Base-by-base conservation (phyloP, 2,113 vertebrate genomes). In the Micronisus gabar region DNA sequence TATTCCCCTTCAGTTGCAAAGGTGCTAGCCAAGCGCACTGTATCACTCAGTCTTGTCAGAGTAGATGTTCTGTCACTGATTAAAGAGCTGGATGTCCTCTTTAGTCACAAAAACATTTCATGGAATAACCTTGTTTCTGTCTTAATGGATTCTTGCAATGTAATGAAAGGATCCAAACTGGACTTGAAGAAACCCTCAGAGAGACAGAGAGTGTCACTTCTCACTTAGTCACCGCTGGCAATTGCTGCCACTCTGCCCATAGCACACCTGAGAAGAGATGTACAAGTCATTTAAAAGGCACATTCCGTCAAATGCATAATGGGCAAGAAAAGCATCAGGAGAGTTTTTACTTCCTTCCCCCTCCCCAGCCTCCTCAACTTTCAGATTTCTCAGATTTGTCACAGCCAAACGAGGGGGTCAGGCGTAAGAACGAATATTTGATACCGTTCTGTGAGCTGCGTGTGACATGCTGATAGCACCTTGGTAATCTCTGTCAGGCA, bases 81-180 rank as follows among this genome's bases (percentile, higher is more conserved):
- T 98, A 98, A 98, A 98, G 97, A 98, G 95, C 96, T 83, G 94
- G 71, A 96, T 97, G 96, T 95, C 97, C 96, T 97, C 94, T 98
- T 98, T 96, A 98, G 97, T 97, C 97, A 97, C 95, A 98, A 96
- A 97, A 97, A 96, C 94, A 97, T 97, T 98, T 98, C 88, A 95
- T 97, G 93, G 93, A 91, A 95, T 97, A 98, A 98, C 97, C 97
- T 98, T 98, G 96, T 97, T 97, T 98, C 97, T 97, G 87, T 96
- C 97, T 97, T 98, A 98, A 98, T 98, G 96, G 97, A 98, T 98
- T 98, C 97, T 80, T 94, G 93, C 96, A 97, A 94, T 92, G 93
- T 97, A 98, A 98, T 98, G 96, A 98, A 97, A 98, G 94, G 93
- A 93, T 97, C 97, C 93, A 96, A 97, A 97, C 96, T 95, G 97